These are phyloP conservation scores for Pandemis cinnamomeana DNA, from an alignment of 2,888 invertebrate species.

Conservation along the genomic window DNA sequence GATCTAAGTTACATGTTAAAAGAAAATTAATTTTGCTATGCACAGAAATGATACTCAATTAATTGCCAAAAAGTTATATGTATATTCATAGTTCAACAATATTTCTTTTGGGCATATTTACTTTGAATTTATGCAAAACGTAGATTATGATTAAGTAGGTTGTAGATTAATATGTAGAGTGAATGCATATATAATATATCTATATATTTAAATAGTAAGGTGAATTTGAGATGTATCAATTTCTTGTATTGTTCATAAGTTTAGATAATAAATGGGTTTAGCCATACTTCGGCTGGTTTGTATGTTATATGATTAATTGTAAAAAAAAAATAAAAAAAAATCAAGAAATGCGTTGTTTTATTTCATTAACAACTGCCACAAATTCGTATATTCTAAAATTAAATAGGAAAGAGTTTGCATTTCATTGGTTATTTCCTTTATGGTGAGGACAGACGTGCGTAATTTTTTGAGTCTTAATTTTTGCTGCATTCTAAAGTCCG, in stretches of 20 bases:
- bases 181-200: slow-evolving; percentile 84
- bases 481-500: too few relatives aligned
- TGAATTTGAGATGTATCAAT: slow-evolving; percentile 85
- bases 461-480: too few relatives aligned
- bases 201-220: slow-evolving; percentile 80
- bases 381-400: neutral
- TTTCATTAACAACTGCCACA: slow-evolving; percentile 43
- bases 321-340: slow-evolving; percentile 78
- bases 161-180: slow-evolving; percentile 84
- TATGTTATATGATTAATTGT: slow-evolving; percentile 85
- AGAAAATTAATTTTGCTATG: slow-evolving; percentile 84
- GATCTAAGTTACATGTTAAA: slow-evolving; percentile 85
- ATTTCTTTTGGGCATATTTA: slow-evolving; percentile 85
- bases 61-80: slow-evolving; percentile 86
- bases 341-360: slow-evolving; percentile 70
- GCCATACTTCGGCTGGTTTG: slow-evolving; percentile 85
- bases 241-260: slow-evolving; percentile 85
- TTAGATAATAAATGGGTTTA: slow-evolving; percentile 85
- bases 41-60: slow-evolving; percentile 86
- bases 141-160: slow-evolving; percentile 84
- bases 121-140: slow-evolving; percentile 84
- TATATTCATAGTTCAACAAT: slow-evolving; percentile 85
- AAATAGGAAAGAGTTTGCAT: neutral
- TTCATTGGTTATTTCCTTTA: too few relatives aligned
- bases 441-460: too few relatives aligned